These are phyloP conservation scores for Gila robusta DNA, from an alignment of 2,797 vertebrate genomes.

Conservation along the genomic window DNA sequence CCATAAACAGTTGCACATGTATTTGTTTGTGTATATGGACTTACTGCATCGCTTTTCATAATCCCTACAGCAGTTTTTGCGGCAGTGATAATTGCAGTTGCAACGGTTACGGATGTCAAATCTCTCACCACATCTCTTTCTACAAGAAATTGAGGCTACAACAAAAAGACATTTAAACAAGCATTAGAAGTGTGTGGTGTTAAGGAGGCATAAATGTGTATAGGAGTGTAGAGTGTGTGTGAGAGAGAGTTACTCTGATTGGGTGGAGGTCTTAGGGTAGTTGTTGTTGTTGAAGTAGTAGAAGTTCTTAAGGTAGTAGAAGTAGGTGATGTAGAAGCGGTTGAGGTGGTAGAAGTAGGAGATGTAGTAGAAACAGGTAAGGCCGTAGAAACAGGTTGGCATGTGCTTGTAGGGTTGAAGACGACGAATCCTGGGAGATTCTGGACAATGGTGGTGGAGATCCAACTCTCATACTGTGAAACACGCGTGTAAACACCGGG, in stretches of 20 bases:
- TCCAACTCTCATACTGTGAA: constrained; percentile 70
- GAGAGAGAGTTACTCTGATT: constrained; percentile 17
- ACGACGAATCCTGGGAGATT: constrained; percentile 49
- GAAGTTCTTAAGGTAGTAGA: background rate
- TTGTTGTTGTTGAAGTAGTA: background rate
- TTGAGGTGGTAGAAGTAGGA: background rate
- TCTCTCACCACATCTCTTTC: constrained; percentile 27
- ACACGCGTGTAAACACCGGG: constrained; percentile 74
- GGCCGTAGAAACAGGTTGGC: background rate
- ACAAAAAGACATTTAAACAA: constrained; percentile 70
- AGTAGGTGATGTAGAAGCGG: background rate
- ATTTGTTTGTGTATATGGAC: background rate
- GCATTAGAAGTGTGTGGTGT: constrained; percentile 65
- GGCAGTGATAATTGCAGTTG: constrained; percentile 31
- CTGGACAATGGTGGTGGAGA: constrained; percentile 31
- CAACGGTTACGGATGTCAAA: constrained; percentile 26
- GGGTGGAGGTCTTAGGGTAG: background rate
- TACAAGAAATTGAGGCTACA: constrained; percentile 19
- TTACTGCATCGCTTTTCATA: constrained; percentile 16
- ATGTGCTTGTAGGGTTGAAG: constrained; percentile 2
- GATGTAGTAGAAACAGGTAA: background rate
- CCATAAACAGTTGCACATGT: background rate
- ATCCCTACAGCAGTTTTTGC: constrained; percentile 20
- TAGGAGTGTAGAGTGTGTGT: background rate
- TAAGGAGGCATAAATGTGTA: background rate